Evolutionary conservation across 2,113 vertebrate species (phyloP), one percentile per base, ranked within the genome.

Genomic region (Sinocyclocheilus grahami): DNA sequence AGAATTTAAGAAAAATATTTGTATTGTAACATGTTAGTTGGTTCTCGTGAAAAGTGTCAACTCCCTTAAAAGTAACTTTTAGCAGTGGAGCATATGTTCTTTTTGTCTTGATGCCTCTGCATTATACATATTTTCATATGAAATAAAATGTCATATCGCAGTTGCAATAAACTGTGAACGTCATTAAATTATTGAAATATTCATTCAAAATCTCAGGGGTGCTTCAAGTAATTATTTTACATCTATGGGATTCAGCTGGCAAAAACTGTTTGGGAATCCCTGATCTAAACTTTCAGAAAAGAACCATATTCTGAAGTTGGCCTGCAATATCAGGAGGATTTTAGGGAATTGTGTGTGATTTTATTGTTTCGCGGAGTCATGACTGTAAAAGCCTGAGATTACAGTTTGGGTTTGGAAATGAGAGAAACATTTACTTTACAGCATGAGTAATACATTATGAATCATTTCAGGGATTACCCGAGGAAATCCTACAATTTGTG

Each of bases 361-460:
- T 79, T 46, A 72, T 82, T 86, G 80, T 85, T 87, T 86, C 87
- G 88, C 85, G 82, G 60, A 87, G 88, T 89, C 82, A 87, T 82
- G 74, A 77, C 78, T 33, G 22, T 24, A 67, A 58, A 76, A 63
- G 78, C 58, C 30, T 0, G 16, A 78, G 71, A 86, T 82, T 39
- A 65, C 1, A 22, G 65, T 72, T 81, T 84, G 24, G 77, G 60
- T 87, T 83, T 77, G 72, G 51, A 81, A 62, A 42, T 16, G 55
- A 53, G 33, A 80, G 85, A 84, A 89, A 77, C 69, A 71, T 76
- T 72, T 84, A 65, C 82, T 88, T 86, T 55, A 55, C 24, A 83
- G 79, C 81, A 82, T 78, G 81, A 63, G 46, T 60, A 60, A 85
- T 77, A 33, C 65, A 86, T 82, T 78, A 82, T 88, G 82, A 88